Conservation (phyloP, 2,888 invertebrate species). For the Tiphia femorata region DNA sequence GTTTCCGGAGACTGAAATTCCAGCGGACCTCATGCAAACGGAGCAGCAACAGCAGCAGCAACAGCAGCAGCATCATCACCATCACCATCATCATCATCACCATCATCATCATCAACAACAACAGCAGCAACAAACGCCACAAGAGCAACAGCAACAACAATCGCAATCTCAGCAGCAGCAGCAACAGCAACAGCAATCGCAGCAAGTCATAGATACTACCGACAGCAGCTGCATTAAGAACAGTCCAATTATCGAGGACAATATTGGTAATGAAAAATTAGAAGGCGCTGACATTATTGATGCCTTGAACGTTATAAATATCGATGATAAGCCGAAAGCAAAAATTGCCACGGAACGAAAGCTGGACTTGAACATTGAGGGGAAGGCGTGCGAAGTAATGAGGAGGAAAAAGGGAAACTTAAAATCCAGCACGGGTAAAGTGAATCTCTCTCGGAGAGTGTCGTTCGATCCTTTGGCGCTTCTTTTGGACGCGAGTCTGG, state of each 20-base stretch:
- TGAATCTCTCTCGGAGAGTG: conserved; percentile 84
- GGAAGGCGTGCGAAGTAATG: conserved; percentile 72
- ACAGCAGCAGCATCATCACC: conserved; percentile 20
- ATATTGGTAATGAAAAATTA: conserved; percentile 54
- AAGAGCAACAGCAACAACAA: conserved; percentile 51
- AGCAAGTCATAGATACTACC: conserved; percentile 49
- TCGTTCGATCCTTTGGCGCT: conserved; percentile 98
- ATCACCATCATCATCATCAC: conserved; percentile 48
- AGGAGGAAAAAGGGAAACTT: conserved; percentile 85
- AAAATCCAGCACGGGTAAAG: conserved; percentile 77
- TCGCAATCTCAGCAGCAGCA: conserved; percentile 56
- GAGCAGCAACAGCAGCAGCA: conserved; percentile 59
- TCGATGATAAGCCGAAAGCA: conserved; percentile 61
- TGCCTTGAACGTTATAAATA: conserved; percentile 65
- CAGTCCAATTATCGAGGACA: conserved; percentile 29
- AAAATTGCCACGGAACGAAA: conserved; percentile 51
- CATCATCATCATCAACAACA: conserved; percentile 47
- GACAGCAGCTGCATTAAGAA: conserved; percentile 45
- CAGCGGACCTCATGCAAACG: conserved; percentile 72
- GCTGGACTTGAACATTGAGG: conserved; percentile 35
- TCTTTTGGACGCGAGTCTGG: conserved; percentile 95
- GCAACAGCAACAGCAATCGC: conserved; percentile 25
- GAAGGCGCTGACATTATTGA: conserved; percentile 66
- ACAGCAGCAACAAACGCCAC: conserved; percentile 57
- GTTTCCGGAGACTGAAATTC: conserved; percentile 81